Evolutionary conservation across 2,113 vertebrate species (phyloP), one percentile per base, ranked within the genome.

Genomic region (Sterrhoptilus dennistouni): DNA sequence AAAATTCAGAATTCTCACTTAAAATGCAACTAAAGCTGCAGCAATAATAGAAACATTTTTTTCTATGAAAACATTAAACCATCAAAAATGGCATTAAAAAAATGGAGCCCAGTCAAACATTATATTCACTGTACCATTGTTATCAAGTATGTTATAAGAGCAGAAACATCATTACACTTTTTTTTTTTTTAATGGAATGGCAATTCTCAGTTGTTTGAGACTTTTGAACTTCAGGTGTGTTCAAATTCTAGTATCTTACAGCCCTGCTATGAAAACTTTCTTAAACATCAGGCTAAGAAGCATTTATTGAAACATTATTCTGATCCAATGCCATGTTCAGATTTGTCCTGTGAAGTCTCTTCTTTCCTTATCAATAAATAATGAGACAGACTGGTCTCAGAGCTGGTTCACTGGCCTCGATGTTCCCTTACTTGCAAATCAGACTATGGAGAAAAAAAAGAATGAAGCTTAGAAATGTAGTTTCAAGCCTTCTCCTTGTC

Each of bases 1-100:
- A 87, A 96, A 89, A 71, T 47, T 83, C 83, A 90, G 68, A 83
- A 71, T 89, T 92, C 76, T 94, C 35, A 28, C 50, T 90, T 75
- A 47, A 87, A 87, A 68, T 27, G 14, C 63, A 83, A 18, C 74
- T 93, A 75, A 93, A 93, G 65, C 65, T 89, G 59, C 53, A 93
- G 53, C 22, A 70, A 35, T 63, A 92, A 63, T 35, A 79, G 63
- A 85, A 95, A 92, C 44, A 35, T 12, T 8, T 33, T n/a, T 96
- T 96, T 49, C 65, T 94, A 22, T 40, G 72, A 69, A 70, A 64
- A 69, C 81, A 82, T 93, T 93, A 89, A 95, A 76, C 57, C 61
- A 85, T 42, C 44, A 95, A 53, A 96, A 91, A 56, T 76, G 50
- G 18, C 33, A 77, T 70, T 40, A 82, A 77, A 12, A 52, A 61